Evolutionary conservation across 2,797 vertebrate genomes (phyloP), one percentile per base, ranked within the genome.

Genomic region (Bradypodion ventrale): DNA sequence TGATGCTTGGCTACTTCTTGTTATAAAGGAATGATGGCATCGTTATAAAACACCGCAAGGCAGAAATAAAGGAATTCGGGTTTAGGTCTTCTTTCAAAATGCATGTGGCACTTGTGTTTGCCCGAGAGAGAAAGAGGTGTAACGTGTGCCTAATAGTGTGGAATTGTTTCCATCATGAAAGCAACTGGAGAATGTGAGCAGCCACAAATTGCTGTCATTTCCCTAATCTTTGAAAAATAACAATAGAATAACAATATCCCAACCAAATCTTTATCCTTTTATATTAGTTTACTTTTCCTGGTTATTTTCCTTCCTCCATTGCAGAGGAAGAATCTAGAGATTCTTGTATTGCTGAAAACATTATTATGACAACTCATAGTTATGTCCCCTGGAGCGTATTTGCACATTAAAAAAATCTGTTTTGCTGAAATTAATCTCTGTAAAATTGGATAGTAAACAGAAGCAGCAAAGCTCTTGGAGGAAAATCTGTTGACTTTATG

Each of bases 371-470:
- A 86, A 80, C 87, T 81, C 88, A 83, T 86, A 85, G 46, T 76
- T 91, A 69, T 68, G n/a, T 84, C 66, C 15, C 81, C 77, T 63
- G 35, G 15, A 78, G 83, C 90, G 84, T 90, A 90, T 78, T 90
- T 80, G 83, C 65, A 59, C 78, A 88, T 88, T 25, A 15, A 42
- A 70, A 90, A 85, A 90, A 91, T 73, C 83, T 69, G 35, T 0
- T 89, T 93, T 92, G 91, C 82, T 88, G 85, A 93, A 93, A 94
- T 89, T 92, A 90, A 92, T 93, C 84, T 92, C 80, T 90, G 86
- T 93, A 93, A 93, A 92, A 93, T 93, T 94, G 88, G 90, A 90
- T 90, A 88, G 89, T 90, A 91, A 94, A 89, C 87, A 88, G 85
- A 89, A 93, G 85, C 87, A 83, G 81, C 8, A 86, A 87, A 89